A percentile compares a stretch with the other conserved stretches of the same genome.
Evolutionary conservation across 1,140 invertebrate species (phyloP).

Genomic region (Mercenaria mercenaria): DNA sequence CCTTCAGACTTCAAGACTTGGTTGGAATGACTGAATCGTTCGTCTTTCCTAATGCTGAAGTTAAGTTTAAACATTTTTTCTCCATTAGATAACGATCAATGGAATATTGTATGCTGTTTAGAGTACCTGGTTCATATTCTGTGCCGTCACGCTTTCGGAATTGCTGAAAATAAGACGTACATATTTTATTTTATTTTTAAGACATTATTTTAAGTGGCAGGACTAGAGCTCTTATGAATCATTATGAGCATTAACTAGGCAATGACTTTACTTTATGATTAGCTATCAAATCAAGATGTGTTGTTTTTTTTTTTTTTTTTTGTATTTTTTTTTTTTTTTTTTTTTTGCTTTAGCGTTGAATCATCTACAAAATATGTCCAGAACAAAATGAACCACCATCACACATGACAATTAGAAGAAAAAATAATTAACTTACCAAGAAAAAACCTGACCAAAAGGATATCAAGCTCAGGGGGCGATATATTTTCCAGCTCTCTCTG

Average conservation of each 20-base stretch:
- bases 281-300: too few species aligned
- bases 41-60: conserved; percentile 48
- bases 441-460: neutral
- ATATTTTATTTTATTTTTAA: neutral
- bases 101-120: conserved; percentile 52
- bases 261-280: too few species aligned
- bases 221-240: too few species aligned
- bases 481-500: neutral
- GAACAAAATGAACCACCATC: too few species aligned
- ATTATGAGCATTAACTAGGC: too few species aligned
- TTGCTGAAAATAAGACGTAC: conserved; percentile 36
- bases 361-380: too few species aligned
- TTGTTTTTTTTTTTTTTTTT: too few species aligned
- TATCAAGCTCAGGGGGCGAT: neutral
- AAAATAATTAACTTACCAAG: neutral
- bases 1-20: conserved; percentile 35
- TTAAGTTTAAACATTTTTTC: conserved; percentile 37
- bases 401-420: too few species aligned
- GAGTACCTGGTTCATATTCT: conserved; percentile 48
- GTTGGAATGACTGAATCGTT: conserved; percentile 45
- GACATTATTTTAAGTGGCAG: too few species aligned
- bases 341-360: too few species aligned
- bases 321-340: too few species aligned
- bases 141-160: conserved; percentile 15
- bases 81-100: conserved; percentile 43